Evolutionary conservation across 2,797 vertebrate species (phyloP), one percentile per base, ranked within the genome.

Genomic region (Borostomias antarcticus): DNA sequence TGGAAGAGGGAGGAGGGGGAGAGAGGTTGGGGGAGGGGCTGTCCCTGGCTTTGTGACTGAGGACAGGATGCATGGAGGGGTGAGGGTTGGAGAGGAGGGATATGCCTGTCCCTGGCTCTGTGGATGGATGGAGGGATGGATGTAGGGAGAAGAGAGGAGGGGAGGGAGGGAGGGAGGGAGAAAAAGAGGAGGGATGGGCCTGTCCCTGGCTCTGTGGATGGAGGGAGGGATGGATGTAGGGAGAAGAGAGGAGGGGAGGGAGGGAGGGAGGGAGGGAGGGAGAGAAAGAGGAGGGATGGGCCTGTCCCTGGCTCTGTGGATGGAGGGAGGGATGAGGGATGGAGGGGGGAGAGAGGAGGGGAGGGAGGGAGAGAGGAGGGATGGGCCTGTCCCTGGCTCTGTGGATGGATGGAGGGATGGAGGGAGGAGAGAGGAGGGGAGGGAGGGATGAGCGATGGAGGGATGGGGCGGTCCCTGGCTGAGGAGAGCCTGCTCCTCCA

Each of bases 381-480:
- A 17, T 13, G 35, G 40, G 40, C 4, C 40, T 45, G n/a, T 67
- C 17, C 73, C 32, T 13, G 29, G 53, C 56, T 43, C n/a, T n/a
- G 40, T 13, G n/a, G 17, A 17, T 15, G 15, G 13, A 13, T 13
- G 13, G 37, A 4, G 37, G 37, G 40, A 3, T 40, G 37, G 11
- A 2, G 15, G 4, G 40, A 45, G 17, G 4, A 29, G 13, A 25
- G 21, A 11, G 13, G 26, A 67, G 19, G 37, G 50, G 35, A 15
- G 1, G 29, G 11, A n/a, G n/a, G 43, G 47, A 45, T 32, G 62
- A 60, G 48, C 9, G 28, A 58, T 68, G 52, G 37, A 77, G 47
- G 43, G 72, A 82, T 69, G 75, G 72, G 74, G 66, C 70, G 83
- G 68, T 60, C 78, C 72, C 45, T 70, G 17, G 40, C 13, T 57